Evolutionary conservation across 2,113 vertebrate genomes (phyloP).

Genomic region (Phoxinus phoxinus): DNA sequence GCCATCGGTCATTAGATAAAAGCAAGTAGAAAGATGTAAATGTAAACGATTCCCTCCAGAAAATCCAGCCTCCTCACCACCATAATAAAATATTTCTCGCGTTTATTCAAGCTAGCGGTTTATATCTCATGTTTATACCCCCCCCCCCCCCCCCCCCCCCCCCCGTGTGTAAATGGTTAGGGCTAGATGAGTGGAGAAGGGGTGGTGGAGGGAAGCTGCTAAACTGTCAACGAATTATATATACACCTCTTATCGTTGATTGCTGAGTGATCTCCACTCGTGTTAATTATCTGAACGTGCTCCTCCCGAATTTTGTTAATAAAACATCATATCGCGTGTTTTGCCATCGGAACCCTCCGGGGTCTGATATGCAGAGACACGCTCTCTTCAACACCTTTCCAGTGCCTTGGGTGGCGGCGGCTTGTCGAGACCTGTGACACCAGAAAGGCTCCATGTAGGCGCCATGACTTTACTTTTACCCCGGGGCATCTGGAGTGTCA

Average conservation of each 20-base stretch:
- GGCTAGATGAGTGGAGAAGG: too few species aligned
- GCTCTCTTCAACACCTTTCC: slow-evolving; percentile 51
- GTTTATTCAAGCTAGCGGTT: neutral
- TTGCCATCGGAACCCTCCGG: slow-evolving; percentile 59
- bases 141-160: too few species aligned
- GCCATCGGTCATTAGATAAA: neutral
- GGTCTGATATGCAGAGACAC: slow-evolving; percentile 61
- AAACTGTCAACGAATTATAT: too few species aligned
- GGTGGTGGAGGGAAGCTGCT: too few species aligned
- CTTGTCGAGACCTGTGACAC: slow-evolving; percentile 65
- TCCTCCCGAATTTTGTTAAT: too few species aligned
- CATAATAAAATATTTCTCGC: neutral
- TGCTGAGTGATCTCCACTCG: too few species aligned
- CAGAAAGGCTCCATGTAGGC: slow-evolving; percentile 54
- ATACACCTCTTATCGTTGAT: too few species aligned
- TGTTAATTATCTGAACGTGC: too few species aligned
- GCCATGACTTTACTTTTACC: slow-evolving; percentile 38
- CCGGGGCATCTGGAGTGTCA: slow-evolving; percentile 48
- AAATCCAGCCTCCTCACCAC: neutral
- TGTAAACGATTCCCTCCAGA: slow-evolving; percentile 26
- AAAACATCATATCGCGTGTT: too few species aligned
- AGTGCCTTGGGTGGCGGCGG: slow-evolving; percentile 59
- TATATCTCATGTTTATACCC: neutral
- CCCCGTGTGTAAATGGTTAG: too few species aligned
- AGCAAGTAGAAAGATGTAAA: neutral